Percentiles rank a stretch among this genome's conserved stretches.
Conservation (phyloP, 2,888 invertebrate species). For the Mylabris sibirica region DNA sequence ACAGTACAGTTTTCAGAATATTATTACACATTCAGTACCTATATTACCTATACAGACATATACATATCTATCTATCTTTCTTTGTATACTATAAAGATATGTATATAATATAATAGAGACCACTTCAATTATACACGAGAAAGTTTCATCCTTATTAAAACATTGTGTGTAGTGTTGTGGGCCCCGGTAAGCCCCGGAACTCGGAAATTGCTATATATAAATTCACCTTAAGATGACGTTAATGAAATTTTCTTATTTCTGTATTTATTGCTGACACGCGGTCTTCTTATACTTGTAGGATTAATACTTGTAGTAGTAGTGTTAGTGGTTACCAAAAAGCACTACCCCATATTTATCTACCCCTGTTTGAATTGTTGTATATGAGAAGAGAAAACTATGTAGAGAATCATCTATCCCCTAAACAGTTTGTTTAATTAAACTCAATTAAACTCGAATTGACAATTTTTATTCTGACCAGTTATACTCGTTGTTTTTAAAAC, state of each 20-base stretch:
- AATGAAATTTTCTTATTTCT: slow-evolving; percentile 66
- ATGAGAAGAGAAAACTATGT: not conserved
- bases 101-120: not conserved
- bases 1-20: slow-evolving; percentile 14
- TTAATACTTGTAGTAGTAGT: slow-evolving; percentile 43
- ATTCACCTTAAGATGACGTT: slow-evolving; percentile 67
- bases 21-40: not conserved
- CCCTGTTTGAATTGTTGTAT: not conserved
- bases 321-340: slow-evolving; percentile 7
- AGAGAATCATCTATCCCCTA: slow-evolving; percentile 23
- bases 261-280: slow-evolving; percentile 57
- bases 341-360: slow-evolving; percentile 50
- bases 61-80: not conserved
- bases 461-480: slow-evolving; percentile 17
- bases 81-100: not conserved
- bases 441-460: slow-evolving; percentile 22
- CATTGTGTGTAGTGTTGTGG: slow-evolving; percentile 51
- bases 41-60: not conserved
- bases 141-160: slow-evolving; percentile 59
- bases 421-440: slow-evolving; percentile 20
- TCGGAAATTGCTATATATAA: slow-evolving; percentile 65
- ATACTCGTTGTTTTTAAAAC: slow-evolving; percentile 18
- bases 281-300: slow-evolving; percentile 35
- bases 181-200: slow-evolving; percentile 56
- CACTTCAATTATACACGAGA: slow-evolving; percentile 34